phyloP scores from a whole-genome alignment of 2,113 vertebrate genomes.

The Gambusia affinis region DNA sequence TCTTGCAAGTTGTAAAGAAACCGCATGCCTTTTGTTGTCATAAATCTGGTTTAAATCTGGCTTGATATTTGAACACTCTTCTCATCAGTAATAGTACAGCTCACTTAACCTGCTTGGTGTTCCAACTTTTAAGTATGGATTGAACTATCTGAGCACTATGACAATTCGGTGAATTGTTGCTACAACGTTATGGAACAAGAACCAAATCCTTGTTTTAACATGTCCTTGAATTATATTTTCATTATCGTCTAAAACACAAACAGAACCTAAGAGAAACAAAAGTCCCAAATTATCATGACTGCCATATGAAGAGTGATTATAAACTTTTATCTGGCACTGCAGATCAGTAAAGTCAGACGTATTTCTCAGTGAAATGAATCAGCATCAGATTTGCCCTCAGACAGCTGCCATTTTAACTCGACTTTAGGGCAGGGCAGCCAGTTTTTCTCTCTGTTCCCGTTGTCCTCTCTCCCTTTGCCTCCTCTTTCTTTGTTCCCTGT shows the following conservation, averaged over 20 bases:
- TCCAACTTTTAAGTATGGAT: background rate
- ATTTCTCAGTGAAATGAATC: conserved; percentile 69
- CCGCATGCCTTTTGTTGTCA: background rate
- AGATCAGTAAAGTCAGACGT: conserved; percentile 61
- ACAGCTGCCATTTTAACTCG: conserved; percentile 60
- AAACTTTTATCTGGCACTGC: conserved; percentile 35
- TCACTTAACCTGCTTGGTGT: too few species aligned
- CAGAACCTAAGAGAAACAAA: background rate
- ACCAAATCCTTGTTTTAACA: too few species aligned
- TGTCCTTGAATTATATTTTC: background rate
- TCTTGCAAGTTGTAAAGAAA: background rate
- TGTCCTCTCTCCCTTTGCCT: conserved; percentile 9
- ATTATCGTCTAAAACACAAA: too few species aligned
- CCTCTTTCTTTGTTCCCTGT: conserved; percentile 39
- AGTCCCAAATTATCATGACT: background rate
- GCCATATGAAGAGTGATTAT: background rate
- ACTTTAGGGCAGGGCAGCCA: conserved; percentile 56
- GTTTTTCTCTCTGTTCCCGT: conserved; percentile 18
- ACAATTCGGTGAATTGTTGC: too few species aligned
- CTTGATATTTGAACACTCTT: background rate
- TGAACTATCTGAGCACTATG: background rate
- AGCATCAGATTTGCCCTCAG: conserved; percentile 64
- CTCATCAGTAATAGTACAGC: background rate
- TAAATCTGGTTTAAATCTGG: background rate
- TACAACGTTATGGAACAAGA: too few species aligned